These are phyloP conservation scores for Graptemys geographica DNA, from an alignment of 2,797 vertebrate species.

Conservation along the genomic window DNA sequence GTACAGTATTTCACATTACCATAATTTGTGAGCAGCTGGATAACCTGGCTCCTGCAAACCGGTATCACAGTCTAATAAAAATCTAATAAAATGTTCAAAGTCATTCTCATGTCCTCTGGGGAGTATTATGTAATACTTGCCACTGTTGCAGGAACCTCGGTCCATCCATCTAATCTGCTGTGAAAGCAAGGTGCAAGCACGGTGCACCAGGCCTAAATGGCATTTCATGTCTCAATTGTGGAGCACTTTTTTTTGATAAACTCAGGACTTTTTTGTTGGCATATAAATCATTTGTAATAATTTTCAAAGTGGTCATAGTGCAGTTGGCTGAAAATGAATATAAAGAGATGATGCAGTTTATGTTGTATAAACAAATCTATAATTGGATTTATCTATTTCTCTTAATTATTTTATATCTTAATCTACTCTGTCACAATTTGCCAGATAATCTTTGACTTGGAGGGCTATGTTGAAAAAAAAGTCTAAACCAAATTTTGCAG, in stretches of 20 bases:
- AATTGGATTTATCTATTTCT: constrained; percentile 65
- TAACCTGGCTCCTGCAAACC: constrained; percentile 36
- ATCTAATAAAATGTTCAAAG: constrained; percentile 57
- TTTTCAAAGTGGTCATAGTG: constrained; percentile 18
- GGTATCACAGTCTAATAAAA: constrained; percentile 8
- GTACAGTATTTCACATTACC: constrained; percentile 42
- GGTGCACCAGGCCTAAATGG: neutral
- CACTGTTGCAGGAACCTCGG: neutral
- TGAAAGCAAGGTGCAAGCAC: constrained; percentile 18
- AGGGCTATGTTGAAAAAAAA: neutral
- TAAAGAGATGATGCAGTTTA: neutral
- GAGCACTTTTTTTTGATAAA: neutral
- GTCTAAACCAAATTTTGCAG: neutral
- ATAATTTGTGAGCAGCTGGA: constrained; percentile 27
- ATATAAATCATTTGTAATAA: constrained; percentile 35
- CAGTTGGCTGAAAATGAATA: constrained; percentile 21
- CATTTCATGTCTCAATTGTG: constrained; percentile 13
- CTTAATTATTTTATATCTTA: constrained; percentile 74
- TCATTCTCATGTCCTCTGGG: neutral
- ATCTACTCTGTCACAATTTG: constrained; percentile 33
- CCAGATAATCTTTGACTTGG: neutral
- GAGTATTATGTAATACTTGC: constrained; percentile 39
- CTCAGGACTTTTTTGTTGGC: neutral
- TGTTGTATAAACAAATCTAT: constrained; percentile 31
- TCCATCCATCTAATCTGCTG: constrained; percentile 40